Conservation (phyloP, 2,888 invertebrate species). For the Pherbina coryleti region DNA sequence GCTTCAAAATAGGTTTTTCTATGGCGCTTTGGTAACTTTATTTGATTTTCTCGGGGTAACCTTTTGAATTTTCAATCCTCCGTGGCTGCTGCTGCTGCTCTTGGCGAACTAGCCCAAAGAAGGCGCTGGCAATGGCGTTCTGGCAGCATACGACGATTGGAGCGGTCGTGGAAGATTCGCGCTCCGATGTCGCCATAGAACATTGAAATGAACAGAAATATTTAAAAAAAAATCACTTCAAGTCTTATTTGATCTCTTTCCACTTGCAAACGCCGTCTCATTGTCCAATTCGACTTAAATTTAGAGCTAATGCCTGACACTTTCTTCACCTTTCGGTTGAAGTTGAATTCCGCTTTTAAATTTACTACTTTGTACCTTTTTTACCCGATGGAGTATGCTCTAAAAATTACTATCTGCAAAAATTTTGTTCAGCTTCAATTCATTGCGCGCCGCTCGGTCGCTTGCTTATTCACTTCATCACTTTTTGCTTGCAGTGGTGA, state of each 20-base stretch:
- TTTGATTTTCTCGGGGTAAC: background rate
- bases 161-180: background rate
- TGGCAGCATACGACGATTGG: background rate
- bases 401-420: slow-evolving; percentile 12
- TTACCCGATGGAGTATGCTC: background rate
- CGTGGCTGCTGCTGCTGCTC: background rate
- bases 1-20: background rate
- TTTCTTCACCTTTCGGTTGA: background rate
- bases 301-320: background rate
- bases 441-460: slow-evolving; percentile 29
- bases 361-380: slow-evolving; percentile 28
- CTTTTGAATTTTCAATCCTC: slow-evolving; percentile 4
- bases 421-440: slow-evolving; percentile 31
- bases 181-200: slow-evolving; percentile 6
- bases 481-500: slow-evolving; percentile 20
- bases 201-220: slow-evolving; percentile 18
- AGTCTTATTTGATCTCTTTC: background rate
- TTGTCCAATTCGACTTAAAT: background rate
- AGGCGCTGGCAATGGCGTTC: slow-evolving; percentile 16
- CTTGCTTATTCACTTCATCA: slow-evolving; percentile 24
- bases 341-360: slow-evolving; percentile 6
- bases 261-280: background rate
- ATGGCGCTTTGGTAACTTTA: background rate
- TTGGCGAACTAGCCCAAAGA: slow-evolving; percentile 27
- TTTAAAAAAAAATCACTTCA: background rate